Base-by-base conservation (phyloP, 2,797 vertebrate species). In the Xiphorhynchus erythropygius region DNA sequence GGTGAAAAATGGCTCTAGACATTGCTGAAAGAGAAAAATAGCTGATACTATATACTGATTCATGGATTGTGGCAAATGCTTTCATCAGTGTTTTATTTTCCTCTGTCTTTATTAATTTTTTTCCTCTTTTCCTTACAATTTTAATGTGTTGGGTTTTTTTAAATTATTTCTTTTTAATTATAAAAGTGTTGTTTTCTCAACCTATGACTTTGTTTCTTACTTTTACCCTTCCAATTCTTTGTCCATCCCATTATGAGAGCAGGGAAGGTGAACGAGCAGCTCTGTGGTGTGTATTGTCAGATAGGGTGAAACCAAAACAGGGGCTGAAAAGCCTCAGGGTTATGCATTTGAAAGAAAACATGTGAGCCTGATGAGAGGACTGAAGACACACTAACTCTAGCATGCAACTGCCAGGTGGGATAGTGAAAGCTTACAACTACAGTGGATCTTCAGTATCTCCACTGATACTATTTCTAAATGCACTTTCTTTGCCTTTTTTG, bases 261-360 rank as follows among this genome's bases (percentile, higher is more conserved):
- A 28, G 62, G 5, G 24, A 19, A 7, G 9, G 23, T 49, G 18
- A 68, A 7, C 0, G 0, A 13, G 32, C 17, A 5, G 5, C 4
- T 56, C 23, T n/a, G 16, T 42, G 7, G 3, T 44, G 4, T 25
- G 47, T 44, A 57, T 16, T 73, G 4, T 42, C 11, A 5, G 13
- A 8, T 2, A 17, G 14, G 5, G 22, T 79, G 79, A 63, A 76
- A 37, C 13, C 10, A 28, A 3, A 16, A 1, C 9, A 76, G 44
- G 55, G 3, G 5, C 4, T 53, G 35, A 46, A 4, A 69, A 65
- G 2, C 32, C 39, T 56, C 30, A 46, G 24, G 13, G 18, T 57
- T 23, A 22, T n/a, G 10, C 7, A n/a, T 46, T 47, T 85, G 42
- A 70, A 70, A 19, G 16, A 74, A 87, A 92, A 69, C 3, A 11